A percentile compares a stretch with the other conserved stretches of the same genome.
Conservation (phyloP, 2,888 invertebrate species). For the Cephus nigrinus region DNA sequence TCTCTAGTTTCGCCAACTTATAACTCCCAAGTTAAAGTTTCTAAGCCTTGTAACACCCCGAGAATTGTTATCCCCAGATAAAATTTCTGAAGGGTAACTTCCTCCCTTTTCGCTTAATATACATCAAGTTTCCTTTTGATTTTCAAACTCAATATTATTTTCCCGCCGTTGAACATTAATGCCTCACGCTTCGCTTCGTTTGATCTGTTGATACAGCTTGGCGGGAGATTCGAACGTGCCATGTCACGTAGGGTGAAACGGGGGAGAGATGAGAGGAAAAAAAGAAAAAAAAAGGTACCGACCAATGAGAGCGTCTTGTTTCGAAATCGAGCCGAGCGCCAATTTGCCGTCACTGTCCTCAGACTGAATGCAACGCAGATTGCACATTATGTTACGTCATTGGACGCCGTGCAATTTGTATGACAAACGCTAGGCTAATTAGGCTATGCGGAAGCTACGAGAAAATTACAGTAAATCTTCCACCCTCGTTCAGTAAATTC, state of each 20-base stretch:
- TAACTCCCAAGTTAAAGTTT: too few species aligned
- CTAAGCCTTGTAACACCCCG: too few species aligned
- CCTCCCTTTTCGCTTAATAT: too few species aligned
- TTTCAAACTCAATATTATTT: too few species aligned
- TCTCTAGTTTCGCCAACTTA: too few species aligned
- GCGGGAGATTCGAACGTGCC: too few species aligned
- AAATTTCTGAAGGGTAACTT: too few species aligned
- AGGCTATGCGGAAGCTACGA: slow-evolving; percentile 3
- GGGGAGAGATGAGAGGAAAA: neutral
- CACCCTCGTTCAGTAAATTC: neutral
- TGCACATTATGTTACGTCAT: slow-evolving; percentile 27
- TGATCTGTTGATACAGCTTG: too few species aligned
- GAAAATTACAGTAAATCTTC: neutral
- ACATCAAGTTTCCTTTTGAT: too few species aligned
- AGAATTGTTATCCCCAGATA: too few species aligned
- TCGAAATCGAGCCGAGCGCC: slow-evolving; percentile 9
- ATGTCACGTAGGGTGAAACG: neutral
- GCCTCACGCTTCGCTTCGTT: too few species aligned
- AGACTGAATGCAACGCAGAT: slow-evolving; percentile 33
- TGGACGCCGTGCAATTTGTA: slow-evolving; percentile 1
- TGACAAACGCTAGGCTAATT: slow-evolving; percentile 24
- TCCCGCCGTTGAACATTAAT: too few species aligned
- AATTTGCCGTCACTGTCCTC: slow-evolving; percentile 33
- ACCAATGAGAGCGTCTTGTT: slow-evolving; percentile 16
- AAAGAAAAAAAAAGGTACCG: neutral